Evolutionary conservation across 2,888 invertebrate genomes (phyloP).

Genomic region (Agrotis puta): DNA sequence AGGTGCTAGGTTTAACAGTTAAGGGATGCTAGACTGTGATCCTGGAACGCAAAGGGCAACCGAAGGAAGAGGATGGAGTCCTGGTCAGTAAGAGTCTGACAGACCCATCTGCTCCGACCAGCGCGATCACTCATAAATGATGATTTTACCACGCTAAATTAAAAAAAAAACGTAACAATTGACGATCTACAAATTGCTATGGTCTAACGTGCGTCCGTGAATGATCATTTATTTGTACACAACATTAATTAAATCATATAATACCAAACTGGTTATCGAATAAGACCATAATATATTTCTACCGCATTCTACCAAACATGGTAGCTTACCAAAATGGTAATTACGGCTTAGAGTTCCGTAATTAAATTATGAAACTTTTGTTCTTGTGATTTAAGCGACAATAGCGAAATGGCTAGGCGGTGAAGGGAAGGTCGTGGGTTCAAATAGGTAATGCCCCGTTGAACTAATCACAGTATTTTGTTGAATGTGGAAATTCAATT

Average conservation of each 20-base stretch:
- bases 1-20: too few relatives aligned
- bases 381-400: slow-evolving; percentile 33
- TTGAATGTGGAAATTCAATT: slow-evolving; percentile 15
- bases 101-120: too few relatives aligned
- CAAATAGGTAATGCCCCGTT: slow-evolving; percentile 31
- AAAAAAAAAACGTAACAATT: too few relatives aligned
- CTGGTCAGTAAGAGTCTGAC: too few relatives aligned
- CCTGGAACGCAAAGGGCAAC: too few relatives aligned
- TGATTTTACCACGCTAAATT: too few relatives aligned
- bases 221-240: background rate
- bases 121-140: too few relatives aligned
- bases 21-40: too few relatives aligned
- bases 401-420: slow-evolving; percentile 25
- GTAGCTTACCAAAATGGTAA: slow-evolving; percentile 65
- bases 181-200: too few relatives aligned
- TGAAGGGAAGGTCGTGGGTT: slow-evolving; percentile 29
- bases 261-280: slow-evolving; percentile 51
- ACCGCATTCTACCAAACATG: slow-evolving; percentile 62
- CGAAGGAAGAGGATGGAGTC: too few relatives aligned
- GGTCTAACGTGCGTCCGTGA: too few relatives aligned
- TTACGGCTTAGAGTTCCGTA: slow-evolving; percentile 58
- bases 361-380: slow-evolving; percentile 48
- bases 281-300: slow-evolving; percentile 59
- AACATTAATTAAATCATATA: slow-evolving; percentile 54
- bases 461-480: slow-evolving; percentile 1